Evolutionary conservation across 2,888 invertebrate species (phyloP), one percentile per base, ranked within the genome.

Genomic region (Parascotia fuliginaria): DNA sequence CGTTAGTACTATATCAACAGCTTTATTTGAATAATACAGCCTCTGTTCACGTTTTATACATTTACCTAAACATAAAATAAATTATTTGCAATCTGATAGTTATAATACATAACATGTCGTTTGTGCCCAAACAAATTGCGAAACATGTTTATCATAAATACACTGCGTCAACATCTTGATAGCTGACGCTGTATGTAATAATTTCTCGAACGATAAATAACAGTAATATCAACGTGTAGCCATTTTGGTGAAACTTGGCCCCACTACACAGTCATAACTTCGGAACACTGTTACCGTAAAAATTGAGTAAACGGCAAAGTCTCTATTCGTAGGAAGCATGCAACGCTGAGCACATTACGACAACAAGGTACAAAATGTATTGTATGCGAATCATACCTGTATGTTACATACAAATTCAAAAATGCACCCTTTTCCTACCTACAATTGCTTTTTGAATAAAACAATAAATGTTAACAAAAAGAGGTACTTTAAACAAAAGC

Each of bases 281-380:
- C 65, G 65, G 62, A 74, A 74, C 71, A 71, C 70, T 67, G 69
- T 70, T 66, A 57, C 81, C 75, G 73, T 81, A 78, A 82, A 81
- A 81, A 81, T 81, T 73, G 68, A 70, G 72, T 54, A 66, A 76
- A 77, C 73, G 74, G 69, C 76, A 69, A 78, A 75, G 71, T 70
- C 74, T 72, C 75, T 77, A 80, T 85, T 82, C 78, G 78, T 74
- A 70, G 66, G 74, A 52, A 70, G 60, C 81, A 83, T 77, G 79
- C 76, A 60, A 80, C 71, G 65, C 72, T 74, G 68, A 66, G 57
- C 71, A 66, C 67, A 63, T 65, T 51, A 55, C 60, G 56, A 47
- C 45, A 54, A 48, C 63, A 65, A 65, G 55, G 55, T 49, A 62
- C 50, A 42, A 63, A n/a, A 54, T 60, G 59, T 65, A 60, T 59